Base-by-base conservation (phyloP, 2,113 vertebrate species). In the Antechinus stuartii region DNA sequence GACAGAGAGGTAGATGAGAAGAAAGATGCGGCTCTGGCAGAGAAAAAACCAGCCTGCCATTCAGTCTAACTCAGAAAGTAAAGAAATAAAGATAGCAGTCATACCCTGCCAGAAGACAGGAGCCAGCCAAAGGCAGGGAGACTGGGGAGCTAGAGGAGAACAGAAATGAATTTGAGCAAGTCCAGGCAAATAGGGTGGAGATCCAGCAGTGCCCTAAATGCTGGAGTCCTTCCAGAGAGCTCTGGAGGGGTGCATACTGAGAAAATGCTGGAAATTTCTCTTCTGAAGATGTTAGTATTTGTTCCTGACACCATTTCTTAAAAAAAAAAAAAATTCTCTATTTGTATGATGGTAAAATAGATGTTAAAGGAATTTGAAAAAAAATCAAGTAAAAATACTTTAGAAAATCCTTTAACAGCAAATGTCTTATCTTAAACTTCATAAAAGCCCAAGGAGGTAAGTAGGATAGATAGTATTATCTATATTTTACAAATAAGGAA, bases 41-140 rank as follows among this genome's bases (percentile, higher is more conserved):
- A 91, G 92, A 84, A 91, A 42, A 94, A 92, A 56, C 90, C 76
- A 91, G 3, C 46, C 76, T 50, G 91, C 89, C 91, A 91, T 30
- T 23, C 22, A 27, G 54, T 95, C 55, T 95, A 42, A 94, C 49
- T 93, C 68, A 84, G 89, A 53, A 95, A 53, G 89, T 94, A 27
- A 90, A 91, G 57, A 94, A 57, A 96, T 54, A 95, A 96, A 96
- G 92, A 53, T 0, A 0, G 89, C 52, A 6, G 92, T 95, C 90
- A 96, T 91, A 57, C 52, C 89, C 24, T 94, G 96, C 95, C 96
- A 96, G 89, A 54, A 90, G 92, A 90, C 46, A 30, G 94, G 89
- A 96, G 91, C 89, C 90, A 61, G 91, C 55, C 50, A 47, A 30
- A 49, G 91, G 95, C 35, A 84, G 35, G n/a, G 68, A 42, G 0